Base-by-base conservation (phyloP, 1,140 invertebrate genomes). In the Ceratitis capitata region DNA sequence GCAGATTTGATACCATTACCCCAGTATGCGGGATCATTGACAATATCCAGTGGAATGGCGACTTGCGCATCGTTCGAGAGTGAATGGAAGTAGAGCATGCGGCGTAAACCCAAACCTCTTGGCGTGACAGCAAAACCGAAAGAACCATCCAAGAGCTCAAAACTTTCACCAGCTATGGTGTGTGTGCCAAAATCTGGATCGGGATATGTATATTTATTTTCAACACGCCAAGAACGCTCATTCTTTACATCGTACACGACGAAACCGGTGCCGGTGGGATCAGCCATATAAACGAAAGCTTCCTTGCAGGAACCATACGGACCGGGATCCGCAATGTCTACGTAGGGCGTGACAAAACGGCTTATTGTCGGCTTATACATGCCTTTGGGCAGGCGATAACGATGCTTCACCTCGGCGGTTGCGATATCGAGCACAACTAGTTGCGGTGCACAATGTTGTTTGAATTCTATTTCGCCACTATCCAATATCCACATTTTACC, bases 261-360 rank as follows among this genome's bases (percentile, higher is more conserved):
- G 1, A 97, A 86, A 0, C 93, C 93, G 88, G 93, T 96, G 3
- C 93, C 94, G 0, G 94, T 93, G 1, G 96, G 95, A 87, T 97
- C 96, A 0, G 95, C 95, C 10, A 96, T 93, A 87, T 97, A 97
- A 14, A 96, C 95, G 85, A 93, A 95, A 0, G 95, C 94, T 56
- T 95, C 92, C 0, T 87, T 53, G 87, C 96, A 96, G n/a, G 93
- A 91, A 0, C 90, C 88, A 10, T 87, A 85, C 0, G 86, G 89
- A 10, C 86, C 85, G 0, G 88, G 87, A 85, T 89, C 89, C 3
- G 56, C 26, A 5, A 88, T 85, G 49, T 89, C 88, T 0, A 87
- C 85, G 0, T 93, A 85, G 23, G 89, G 89, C 12, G 92, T 93
- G 3, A 92, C 89, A n/a, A 94, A 92, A 1, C 94, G 88, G 0